Evolutionary conservation across 1,140 invertebrate genomes (phyloP).

Genomic region (Limonius californicus): DNA sequence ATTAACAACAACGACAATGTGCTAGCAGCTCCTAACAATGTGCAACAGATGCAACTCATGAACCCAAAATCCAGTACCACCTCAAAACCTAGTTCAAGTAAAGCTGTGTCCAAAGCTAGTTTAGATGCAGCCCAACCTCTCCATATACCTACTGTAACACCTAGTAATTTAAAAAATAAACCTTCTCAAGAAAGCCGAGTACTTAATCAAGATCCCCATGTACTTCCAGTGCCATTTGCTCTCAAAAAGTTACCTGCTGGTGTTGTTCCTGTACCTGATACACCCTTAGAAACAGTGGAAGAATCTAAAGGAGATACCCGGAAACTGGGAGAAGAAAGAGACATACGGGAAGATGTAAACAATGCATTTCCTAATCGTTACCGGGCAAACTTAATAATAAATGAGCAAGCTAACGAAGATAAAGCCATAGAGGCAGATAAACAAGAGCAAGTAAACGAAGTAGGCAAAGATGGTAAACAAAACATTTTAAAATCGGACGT

Average conservation of each 20-base stretch:
- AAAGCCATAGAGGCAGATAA: neutral
- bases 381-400: slow-evolving; percentile 26
- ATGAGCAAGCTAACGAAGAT: slow-evolving; percentile 11
- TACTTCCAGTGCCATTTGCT: neutral
- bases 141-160: slow-evolving; percentile 34
- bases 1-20: slow-evolving; percentile 20
- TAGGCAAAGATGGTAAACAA: neutral
- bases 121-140: slow-evolving; percentile 33
- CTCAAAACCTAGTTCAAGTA: neutral
- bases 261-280: slow-evolving; percentile 34
- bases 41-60: slow-evolving; percentile 16
- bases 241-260: slow-evolving; percentile 35
- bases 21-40: slow-evolving; percentile 27
- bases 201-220: neutral
- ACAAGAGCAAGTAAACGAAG: slow-evolving; percentile 4
- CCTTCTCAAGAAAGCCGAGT: neutral
- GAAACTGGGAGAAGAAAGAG: slow-evolving; percentile 28
- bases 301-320: neutral
- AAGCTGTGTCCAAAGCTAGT: slow-evolving; percentile 19
- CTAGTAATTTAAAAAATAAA: slow-evolving; percentile 19
- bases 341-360: slow-evolving; percentile 26
- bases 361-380: slow-evolving; percentile 27
- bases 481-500: slow-evolving; percentile 14
- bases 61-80: slow-evolving; percentile 16
- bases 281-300: slow-evolving; percentile 23